Evolutionary conservation across 2,113 vertebrate genomes (phyloP).

Genomic region (Gambusia affinis): DNA sequence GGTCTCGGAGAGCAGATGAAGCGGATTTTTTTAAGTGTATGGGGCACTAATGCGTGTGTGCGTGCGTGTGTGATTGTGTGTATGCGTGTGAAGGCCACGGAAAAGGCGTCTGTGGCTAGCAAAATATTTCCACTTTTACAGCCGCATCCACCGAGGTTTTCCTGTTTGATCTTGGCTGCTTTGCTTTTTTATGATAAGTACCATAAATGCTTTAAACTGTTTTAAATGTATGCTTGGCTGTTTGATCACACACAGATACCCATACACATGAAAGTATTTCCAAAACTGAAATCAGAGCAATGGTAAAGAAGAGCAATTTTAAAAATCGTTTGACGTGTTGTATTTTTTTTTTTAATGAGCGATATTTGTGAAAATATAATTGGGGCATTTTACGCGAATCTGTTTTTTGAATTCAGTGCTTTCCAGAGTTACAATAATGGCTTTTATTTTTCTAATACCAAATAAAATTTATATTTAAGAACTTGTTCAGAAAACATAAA

Average conservation of each 20-base stretch:
- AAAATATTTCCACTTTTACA: slow-evolving; percentile 62
- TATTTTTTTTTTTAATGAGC: neutral
- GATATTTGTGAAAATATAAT: neutral
- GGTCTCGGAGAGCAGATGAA: slow-evolving; percentile 32
- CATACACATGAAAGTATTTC: slow-evolving; percentile 18
- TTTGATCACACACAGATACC: slow-evolving; percentile 32
- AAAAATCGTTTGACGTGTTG: neutral
- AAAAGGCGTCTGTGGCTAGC: slow-evolving; percentile 33
- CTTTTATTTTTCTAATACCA: neutral
- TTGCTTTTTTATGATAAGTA: slow-evolving; percentile 55
- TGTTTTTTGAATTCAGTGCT: neutral
- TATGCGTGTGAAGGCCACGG: slow-evolving; percentile 35
- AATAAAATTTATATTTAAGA: neutral
- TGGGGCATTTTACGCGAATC: neutral
- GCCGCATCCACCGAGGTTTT: slow-evolving; percentile 48
- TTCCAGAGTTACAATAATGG: neutral
- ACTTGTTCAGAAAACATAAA: neutral
- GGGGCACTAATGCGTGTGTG: slow-evolving; percentile 8
- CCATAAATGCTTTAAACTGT: slow-evolving; percentile 56
- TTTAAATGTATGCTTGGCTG: slow-evolving; percentile 57
- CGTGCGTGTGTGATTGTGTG: neutral
- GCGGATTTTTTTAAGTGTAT: slow-evolving; percentile 14
- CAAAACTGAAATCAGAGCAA: neutral
- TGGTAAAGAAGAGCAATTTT: neutral
- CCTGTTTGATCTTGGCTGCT: slow-evolving; percentile 55